These are phyloP conservation scores for Limnephilus rhombicus DNA, from an alignment of 2,888 invertebrate species.

Conservation along the genomic window DNA sequence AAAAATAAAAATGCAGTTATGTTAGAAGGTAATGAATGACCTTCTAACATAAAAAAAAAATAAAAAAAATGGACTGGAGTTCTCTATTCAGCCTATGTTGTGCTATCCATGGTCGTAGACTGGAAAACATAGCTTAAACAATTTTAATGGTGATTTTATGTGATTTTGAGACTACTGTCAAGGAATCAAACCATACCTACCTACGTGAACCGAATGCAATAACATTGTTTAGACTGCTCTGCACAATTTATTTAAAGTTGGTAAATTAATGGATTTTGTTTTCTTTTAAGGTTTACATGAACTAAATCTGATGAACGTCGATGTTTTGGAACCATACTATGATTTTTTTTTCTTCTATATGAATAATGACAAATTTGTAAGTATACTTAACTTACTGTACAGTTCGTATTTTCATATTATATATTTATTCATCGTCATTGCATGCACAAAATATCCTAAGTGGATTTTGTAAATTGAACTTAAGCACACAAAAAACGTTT, in stretches of 20 bases:
- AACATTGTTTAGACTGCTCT: too few species aligned
- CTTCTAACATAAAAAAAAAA: too few species aligned
- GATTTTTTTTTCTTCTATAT: conserved; percentile 73
- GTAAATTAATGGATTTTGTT: conserved; percentile 11
- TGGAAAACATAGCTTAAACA: too few species aligned
- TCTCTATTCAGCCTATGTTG: too few species aligned
- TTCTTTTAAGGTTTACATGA: conserved; percentile 69
- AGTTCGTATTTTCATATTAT: background rate
- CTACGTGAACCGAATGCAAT: background rate
- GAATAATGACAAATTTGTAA: conserved; percentile 73
- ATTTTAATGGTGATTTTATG: background rate
- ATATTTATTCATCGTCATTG: too few species aligned
- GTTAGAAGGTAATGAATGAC: too few species aligned
- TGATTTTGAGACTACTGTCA: background rate
- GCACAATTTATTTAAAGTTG: conserved; percentile 3
- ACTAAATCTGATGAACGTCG: conserved; percentile 72
- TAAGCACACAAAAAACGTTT: too few species aligned
- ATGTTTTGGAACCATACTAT: conserved; percentile 73
- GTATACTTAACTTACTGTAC: conserved; percentile 66
- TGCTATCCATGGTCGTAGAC: too few species aligned
- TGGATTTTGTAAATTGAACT: too few species aligned
- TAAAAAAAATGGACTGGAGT: too few species aligned
- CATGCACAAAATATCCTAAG: too few species aligned
- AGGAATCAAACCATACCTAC: background rate
- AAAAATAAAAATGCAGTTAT: too few species aligned